Evolutionary conservation across 2,797 vertebrate species (phyloP), one percentile per base, ranked within the genome.

Genomic region (Pteronotus mesoamericanus): DNA sequence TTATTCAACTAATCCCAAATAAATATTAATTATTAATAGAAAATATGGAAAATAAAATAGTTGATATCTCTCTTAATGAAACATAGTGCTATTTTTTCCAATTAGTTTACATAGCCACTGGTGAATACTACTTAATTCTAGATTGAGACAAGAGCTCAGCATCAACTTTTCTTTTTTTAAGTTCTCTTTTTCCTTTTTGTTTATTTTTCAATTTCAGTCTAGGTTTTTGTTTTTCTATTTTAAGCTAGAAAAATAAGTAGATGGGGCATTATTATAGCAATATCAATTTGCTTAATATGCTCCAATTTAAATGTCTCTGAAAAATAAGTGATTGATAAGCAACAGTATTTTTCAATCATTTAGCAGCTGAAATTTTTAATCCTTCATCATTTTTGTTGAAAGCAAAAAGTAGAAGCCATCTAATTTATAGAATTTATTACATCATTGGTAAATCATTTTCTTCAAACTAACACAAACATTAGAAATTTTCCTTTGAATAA

Each of bases 301-400:
- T 89, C 22, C 55, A 44, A 77, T 44, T 18, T 64, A 85, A 96
- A 74, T 90, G 29, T 89, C 48, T 32, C 32, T 32, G 89, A 91
- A 51, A 29, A 64, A 92, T 26, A 66, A 78, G 15, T 46, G 74
- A 97, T 79, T 93, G 91, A 91, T 61, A 89, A 94, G 69, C 77
- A 86, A 91, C 78, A 26, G 7, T 71, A 44, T 48, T 90, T 95
- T 96, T 96, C 32, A 96, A 91, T 94, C 66, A 90, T 59, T 80
- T 85, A 92, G 37, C 46, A 94, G 48, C 21, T 84, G 37, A 89
- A 91, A 72, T 86, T 46, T 68, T 95, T 94, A 92, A 91, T 51
- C 39, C 16, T 57, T 83, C 59, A 88, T 53, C 77, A 91, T 69
- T 66, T 94, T 61, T 80, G 24, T 3, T 64, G 82, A 94, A 96